These are phyloP conservation scores for Phalacrocorax carbo DNA, from an alignment of 2,113 vertebrate genomes.

Conservation along the genomic window DNA sequence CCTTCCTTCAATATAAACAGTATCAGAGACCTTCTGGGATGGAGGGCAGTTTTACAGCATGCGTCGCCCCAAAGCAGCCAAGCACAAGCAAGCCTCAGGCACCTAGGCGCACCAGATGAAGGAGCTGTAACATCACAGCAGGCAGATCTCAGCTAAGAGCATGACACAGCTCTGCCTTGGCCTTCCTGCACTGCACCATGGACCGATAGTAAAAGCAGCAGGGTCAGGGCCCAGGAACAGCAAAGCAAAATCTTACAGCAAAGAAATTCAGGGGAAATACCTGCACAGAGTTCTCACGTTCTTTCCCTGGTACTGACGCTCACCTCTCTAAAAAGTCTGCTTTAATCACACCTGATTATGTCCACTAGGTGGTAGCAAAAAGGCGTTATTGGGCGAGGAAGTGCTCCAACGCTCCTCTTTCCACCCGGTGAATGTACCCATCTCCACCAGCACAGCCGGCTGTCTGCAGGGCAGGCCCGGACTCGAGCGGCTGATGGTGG, in stretches of 20 bases:
- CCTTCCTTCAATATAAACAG: neutral
- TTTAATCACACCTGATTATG: too few relatives aligned
- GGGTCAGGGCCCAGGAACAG: neutral
- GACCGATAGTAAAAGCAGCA: neutral
- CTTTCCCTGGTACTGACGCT: fast-evolving
- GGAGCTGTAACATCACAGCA: neutral
- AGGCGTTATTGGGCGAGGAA: neutral
- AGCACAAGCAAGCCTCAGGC: neutral
- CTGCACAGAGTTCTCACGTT: fast-evolving
- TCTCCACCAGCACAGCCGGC: fast-evolving
- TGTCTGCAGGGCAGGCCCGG: neutral
- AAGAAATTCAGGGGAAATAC: neutral
- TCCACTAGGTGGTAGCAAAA: constrained; percentile 55
- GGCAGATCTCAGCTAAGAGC: neutral
- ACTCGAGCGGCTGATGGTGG: neutral
- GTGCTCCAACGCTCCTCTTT: neutral
- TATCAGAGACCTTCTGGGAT: neutral
- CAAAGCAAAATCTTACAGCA: neutral
- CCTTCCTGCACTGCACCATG: neutral
- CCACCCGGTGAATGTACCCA: fast-evolving
- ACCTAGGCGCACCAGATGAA: neutral
- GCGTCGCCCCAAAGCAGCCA: neutral
- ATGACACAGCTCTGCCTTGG: neutral
- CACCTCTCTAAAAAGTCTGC: fast-evolving
- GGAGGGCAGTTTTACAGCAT: neutral